Base-by-base conservation (phyloP, 2,888 invertebrate genomes). In the Pristionchus entomophagus region DNA sequence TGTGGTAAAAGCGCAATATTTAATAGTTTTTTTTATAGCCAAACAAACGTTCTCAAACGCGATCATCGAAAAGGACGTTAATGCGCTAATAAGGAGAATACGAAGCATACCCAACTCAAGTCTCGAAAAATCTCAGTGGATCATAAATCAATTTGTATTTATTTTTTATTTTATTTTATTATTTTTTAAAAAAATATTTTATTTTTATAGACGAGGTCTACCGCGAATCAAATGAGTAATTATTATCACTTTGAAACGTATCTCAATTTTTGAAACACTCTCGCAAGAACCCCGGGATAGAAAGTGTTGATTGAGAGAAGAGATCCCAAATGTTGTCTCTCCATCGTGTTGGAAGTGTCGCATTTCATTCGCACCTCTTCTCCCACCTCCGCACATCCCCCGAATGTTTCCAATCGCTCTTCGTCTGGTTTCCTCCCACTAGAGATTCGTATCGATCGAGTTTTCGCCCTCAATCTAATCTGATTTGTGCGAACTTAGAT, bases 361-460 rank as follows among this genome's bases (percentile, higher is more conserved):
- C 65, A 45, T 45, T 38, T 32, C 45, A 38, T 35, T 59, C 80
- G 80, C 59, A 49, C 85, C 38, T 59, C 80, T 0, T 59, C 80
- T 0, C 32, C 56, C 45, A 22, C 80, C 35, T 59, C 80, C 35
- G 26, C 80, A 41, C 85, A 78, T 62, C 78, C 41, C 26, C 22
- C 14, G 62, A 19, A 53, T 56, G 69, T 53, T 65, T 83, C 84
- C 51, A 85, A 41, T 59, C 59, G 32, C 62, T 29, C 62, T 29
- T 45, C 2, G 59, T 3, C 49, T 32, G 65, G 65, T 26, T 84
- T 62, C 41, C 35, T 29, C 41, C 82, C 12, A 8, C 41, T 41
- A 45, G 12, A 32, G 41, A 65, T 35, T 65, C 65, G 32, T 35
- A 65, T 65, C 65, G 32, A 35, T 65, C 65, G 6, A 32, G 8